Base-by-base conservation (phyloP, 2,888 invertebrate genomes). In the Oligia strigilis region DNA sequence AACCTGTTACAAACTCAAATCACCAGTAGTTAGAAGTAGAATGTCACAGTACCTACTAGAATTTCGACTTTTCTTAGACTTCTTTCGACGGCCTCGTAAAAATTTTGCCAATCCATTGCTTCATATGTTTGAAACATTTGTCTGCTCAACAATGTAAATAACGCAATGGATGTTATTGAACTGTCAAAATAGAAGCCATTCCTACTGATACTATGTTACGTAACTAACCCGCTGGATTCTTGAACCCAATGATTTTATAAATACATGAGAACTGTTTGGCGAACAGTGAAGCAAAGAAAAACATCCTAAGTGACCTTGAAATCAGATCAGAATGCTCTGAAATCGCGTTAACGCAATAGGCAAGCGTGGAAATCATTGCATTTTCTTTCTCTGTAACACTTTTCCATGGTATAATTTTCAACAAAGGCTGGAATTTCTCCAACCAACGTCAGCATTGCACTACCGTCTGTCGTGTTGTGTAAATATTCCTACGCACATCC, bases 361-460 rank as follows among this genome's bases (percentile, higher is more conserved):
- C 5, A 65, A 65, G 40, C 1, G 9, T 19, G 4, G 14, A 8
- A 4, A 29, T 36, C 23, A 8, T 23, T 36, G 14, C 14, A 11
- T 9, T 9, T 4, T 64, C 14, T 29, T 36, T 13, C 14, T 64
- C 64, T 64, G 8, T 17, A 17, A 14, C 2, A 66, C n/a, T 52
- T 81, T 67, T 62, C 67, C 40, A 64, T 4, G 3, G 40, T 40
- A 55, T 62, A 13, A n/a, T 52, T 75, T 40, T 36, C 29, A 76
- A 67, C 40, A n/a, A 40, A 66, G 49, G 13, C 29, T 64, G 78
- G 83, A 83, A 83, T 66, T 77, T 83, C 70, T 71, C 77, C 58
- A 60, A 71, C 19, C 14, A 40, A 83, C 83, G 83, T 78, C 81
- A 78, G 43, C 19, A 69, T 69, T 73, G 23, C 84, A 60, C 43